Evolutionary conservation across 2,113 vertebrate species (phyloP), one percentile per base, ranked within the genome.

Genomic region (Ondatra zibethicus): DNA sequence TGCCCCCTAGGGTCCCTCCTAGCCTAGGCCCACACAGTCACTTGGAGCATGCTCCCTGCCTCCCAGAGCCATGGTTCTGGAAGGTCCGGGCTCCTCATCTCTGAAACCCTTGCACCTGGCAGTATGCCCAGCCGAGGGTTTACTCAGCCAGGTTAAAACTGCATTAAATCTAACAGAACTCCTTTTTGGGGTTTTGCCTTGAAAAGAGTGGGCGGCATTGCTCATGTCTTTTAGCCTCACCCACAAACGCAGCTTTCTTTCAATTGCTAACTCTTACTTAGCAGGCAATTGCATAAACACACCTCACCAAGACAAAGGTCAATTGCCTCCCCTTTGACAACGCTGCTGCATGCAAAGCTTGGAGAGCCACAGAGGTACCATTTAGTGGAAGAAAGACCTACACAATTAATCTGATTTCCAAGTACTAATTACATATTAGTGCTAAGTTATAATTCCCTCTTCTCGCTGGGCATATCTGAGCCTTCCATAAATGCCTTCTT

Each of bases 361-460:
- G 61, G 65, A 94, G 89, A 97, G 95, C 61, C 95, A 77, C 6
- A 63, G 81, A 96, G 95, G 92, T 96, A 86, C 52, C 65, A 89
- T 91, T 98, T 97, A 96, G 85, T 77, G 61, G 16, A 92, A 91
- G 91, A 94, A 97, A 97, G 65, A 14, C 85, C 82, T 95, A 45
- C 76, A 81, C 72, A 91, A 65, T 96, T 97, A 65, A 96, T 91
- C 92, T 88, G 93, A 95, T 80, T 96, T 95, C 90, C 91, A 96
- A 58, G 55, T 92, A 70, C 88, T 97, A 90, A 97, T 97, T 97
- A 93, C 50, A 80, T 93, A 96, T 93, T 88, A 94, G 96, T 73
- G 42, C 68, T 94, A 92, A 97, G 93, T 86, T 95, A 88, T 72
- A 73, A 88, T 82, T 81, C 61, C 72, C 33, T 76, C 89, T 92